Base-by-base conservation (phyloP, 2,888 invertebrate species). In the Melanargia galathea region DNA sequence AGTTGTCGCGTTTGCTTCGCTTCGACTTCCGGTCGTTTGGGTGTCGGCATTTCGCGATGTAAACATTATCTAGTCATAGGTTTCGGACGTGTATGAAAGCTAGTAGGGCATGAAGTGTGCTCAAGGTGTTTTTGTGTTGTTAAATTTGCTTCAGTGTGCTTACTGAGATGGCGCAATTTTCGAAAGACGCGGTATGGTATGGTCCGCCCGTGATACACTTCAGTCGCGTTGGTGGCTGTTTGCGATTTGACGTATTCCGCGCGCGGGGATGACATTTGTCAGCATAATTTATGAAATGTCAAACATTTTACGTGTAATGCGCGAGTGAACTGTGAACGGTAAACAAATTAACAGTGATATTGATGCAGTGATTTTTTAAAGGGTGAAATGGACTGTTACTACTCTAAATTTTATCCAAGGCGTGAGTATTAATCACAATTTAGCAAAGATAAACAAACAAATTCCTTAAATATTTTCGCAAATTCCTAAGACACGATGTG, bases 1-100 rank as follows among this genome's bases (percentile, higher is more conserved):
- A 94, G 93, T 94, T 94, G 94, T 93, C 94, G 93, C 93, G 93
- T 93, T 93, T 93, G 93, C 91, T 92, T 92, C 92, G 92, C 91
- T 81, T 86, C 85, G 84, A 92, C 92, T 92, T 92, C 92, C 91
- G 91, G 87, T 82, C 84, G 90, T 84, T 92, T 80, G 87, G 85
- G 88, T 89, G 90, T 88, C 89, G 89, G 87, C 87, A 87, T 90
- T 87, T 90, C 83, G 90, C 88, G 91, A 89, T 89, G 91, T 91
- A 91, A 91, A 91, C 91, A 91, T 87, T 88, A 90, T 90, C 87
- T 90, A 89, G 90, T 86, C 83, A 84, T 84, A 80, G 83, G 84
- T 83, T 82, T 84, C 76, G 80, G 81, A 81, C 81, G 83, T 86
- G 86, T 83, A 81, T 79, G 81, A 79, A 78, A 83, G 90, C 84